Evolutionary conservation across 2,113 vertebrate genomes (phyloP).

Genomic region (Tachuris rubrigastra): DNA sequence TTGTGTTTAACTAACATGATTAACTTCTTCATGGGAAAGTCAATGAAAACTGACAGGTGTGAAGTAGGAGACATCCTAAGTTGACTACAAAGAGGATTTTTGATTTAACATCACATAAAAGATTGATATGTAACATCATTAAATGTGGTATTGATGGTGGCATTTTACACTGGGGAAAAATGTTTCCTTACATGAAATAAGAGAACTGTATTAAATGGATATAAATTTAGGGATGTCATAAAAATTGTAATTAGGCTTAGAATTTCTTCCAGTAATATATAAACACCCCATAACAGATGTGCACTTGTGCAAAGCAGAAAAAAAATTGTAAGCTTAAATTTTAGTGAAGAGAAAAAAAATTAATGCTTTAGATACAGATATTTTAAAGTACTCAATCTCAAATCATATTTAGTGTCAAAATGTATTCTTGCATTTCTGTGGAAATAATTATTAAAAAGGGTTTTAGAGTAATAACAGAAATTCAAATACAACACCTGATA

Average conservation of each 20-base stretch:
- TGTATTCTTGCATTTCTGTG: neutral
- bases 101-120: slow-evolving; percentile 17
- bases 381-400: neutral
- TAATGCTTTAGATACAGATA: neutral
- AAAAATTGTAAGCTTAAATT: neutral
- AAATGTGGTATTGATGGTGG: neutral
- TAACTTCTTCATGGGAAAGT: slow-evolving; percentile 13
- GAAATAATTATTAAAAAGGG: neutral
- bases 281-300: neutral
- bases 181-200: neutral
- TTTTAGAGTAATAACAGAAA: neutral
- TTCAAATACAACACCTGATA: neutral
- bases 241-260: neutral
- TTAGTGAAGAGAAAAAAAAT: neutral
- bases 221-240: neutral
- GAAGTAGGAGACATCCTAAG: neutral
- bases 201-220: neutral
- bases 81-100: neutral
- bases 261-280: neutral
- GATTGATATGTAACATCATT: slow-evolving; percentile 26
- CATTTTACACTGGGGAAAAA: slow-evolving; percentile 22
- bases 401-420: neutral
- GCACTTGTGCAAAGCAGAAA: neutral
- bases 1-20: neutral
- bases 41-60: slow-evolving; percentile 43